A percentile compares a stretch with the other conserved stretches of the same genome.
Evolutionary conservation across 2,888 invertebrate species (phyloP).

Genomic region (Microctonus aethiopoides): DNA sequence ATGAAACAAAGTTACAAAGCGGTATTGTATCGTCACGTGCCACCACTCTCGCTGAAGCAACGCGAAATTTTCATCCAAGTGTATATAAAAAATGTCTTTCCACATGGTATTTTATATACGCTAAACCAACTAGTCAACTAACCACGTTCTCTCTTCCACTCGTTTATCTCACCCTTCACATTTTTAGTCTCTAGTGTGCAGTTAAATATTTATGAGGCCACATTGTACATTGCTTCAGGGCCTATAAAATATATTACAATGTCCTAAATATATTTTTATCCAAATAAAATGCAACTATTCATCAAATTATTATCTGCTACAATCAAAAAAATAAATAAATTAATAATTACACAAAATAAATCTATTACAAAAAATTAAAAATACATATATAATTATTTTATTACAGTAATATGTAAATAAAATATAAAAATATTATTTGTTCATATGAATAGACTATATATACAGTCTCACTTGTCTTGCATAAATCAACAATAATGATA

Average conservation of each 20-base stretch:
- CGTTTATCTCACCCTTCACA: constrained; percentile 3
- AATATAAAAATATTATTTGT: not conserved
- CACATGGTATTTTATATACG: constrained; percentile 3
- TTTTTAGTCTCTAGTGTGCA: constrained; percentile 28
- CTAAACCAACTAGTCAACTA: not conserved
- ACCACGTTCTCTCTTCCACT: not conserved
- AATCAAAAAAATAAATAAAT: not conserved
- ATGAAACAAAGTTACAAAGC: constrained; percentile 56
- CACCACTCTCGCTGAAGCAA: constrained; percentile 58
- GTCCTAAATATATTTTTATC: not conserved
- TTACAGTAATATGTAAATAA: not conserved
- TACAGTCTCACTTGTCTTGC: constrained; percentile 33
- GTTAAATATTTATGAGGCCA: constrained; percentile 14
- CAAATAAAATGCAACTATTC: not conserved
- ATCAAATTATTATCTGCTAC: not conserved
- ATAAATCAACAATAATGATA: constrained; percentile 27
- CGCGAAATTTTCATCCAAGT: constrained; percentile 48
- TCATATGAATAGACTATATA: not conserved
- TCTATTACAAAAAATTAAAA: not conserved
- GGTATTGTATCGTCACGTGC: constrained; percentile 65
- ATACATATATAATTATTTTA: not conserved
- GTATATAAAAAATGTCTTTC: constrained; percentile 26
- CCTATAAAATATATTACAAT: not conserved
- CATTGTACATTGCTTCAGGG: not conserved
- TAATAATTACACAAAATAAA: not conserved